Conservation (phyloP, 2,797 vertebrate genomes). For the Choloepus didactylus region DNA sequence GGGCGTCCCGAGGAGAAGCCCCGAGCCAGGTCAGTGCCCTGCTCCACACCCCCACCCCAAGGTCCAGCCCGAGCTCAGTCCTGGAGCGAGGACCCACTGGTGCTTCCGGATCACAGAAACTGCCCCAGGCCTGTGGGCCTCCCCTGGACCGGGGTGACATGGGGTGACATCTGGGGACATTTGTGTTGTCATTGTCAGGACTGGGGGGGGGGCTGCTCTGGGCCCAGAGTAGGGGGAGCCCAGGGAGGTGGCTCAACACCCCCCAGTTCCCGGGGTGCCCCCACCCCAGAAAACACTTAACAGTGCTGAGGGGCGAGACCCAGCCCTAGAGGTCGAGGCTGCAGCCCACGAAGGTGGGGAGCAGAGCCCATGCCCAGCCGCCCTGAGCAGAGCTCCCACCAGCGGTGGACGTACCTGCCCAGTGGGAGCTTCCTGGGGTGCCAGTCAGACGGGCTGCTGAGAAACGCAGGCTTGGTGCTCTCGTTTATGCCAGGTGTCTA, state of each 20-base stretch:
- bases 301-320: rapidly evolving
- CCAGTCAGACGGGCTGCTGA: too few relatives aligned
- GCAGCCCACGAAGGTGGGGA: neutral
- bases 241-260: neutral
- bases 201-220: neutral
- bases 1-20: constrained; percentile 92
- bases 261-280: rapidly evolving
- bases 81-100: rapidly evolving
- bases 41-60: rapidly evolving
- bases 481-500: too few relatives aligned
- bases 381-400: neutral
- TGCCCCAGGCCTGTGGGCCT: neutral
- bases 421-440: rapidly evolving
- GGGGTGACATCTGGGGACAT: neutral
- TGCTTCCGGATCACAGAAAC: neutral
- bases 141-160: rapidly evolving
- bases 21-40: constrained; percentile 90
- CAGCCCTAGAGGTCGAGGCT: neutral
- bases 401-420: rapidly evolving
- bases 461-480: too few relatives aligned
- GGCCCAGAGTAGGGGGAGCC: rapidly evolving
- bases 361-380: neutral
- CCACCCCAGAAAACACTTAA: neutral
- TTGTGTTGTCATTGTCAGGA: neutral
- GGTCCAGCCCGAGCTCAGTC: neutral